These are phyloP conservation scores for Chamaetylas fuelleborni DNA, from an alignment of 2,113 vertebrate genomes.

Conservation along the genomic window DNA sequence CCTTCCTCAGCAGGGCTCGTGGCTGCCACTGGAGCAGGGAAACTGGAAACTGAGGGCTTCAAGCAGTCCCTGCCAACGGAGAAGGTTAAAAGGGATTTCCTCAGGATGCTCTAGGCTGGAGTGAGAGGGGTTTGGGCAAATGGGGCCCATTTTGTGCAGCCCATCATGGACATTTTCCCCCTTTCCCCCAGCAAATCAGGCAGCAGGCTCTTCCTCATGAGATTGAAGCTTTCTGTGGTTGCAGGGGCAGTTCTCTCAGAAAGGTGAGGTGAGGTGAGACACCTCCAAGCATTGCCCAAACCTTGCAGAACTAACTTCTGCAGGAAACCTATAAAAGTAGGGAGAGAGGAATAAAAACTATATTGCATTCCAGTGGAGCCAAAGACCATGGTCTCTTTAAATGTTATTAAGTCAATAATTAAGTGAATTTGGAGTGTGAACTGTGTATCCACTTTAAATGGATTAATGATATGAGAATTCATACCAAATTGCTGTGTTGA, in stretches of 20 bases:
- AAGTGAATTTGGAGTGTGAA: constrained; percentile 60
- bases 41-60: fast-evolving
- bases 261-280: neutral
- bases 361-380: neutral
- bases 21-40: neutral
- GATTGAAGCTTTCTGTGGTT: neutral
- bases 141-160: neutral
- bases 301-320: neutral
- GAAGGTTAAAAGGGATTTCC: neutral
- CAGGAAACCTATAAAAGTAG: neutral
- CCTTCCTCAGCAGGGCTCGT: neutral
- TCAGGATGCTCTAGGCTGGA: neutral
- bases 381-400: constrained; percentile 14
- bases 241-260: neutral
- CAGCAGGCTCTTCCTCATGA: neutral
- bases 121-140: neutral
- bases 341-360: neutral
- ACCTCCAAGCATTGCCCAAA: neutral
- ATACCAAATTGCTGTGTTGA: constrained; percentile 68
- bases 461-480: constrained; percentile 70
- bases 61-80: neutral
- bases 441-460: constrained; percentile 63
- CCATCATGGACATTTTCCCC: neutral
- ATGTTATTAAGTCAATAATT: constrained; percentile 66
- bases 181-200: neutral